phyloP scores from a whole-genome alignment of 1,140 invertebrate genomes.

The Drosophila simulans region DNA sequence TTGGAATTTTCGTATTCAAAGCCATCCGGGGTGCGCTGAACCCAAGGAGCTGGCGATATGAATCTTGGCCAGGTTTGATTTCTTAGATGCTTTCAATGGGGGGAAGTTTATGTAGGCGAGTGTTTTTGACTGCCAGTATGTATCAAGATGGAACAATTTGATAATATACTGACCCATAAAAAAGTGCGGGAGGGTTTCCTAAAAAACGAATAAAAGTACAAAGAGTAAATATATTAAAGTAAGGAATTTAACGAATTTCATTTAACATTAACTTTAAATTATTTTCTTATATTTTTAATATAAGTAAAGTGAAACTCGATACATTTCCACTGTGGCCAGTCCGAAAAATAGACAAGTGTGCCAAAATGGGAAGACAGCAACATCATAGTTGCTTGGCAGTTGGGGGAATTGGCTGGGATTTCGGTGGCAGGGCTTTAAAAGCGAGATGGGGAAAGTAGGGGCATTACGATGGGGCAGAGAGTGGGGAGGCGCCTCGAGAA shows the following conservation, averaged over 20 bases:
- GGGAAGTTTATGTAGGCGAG: constrained; percentile 4
- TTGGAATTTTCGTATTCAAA: constrained; percentile 30
- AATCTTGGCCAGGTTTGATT: constrained; percentile 44
- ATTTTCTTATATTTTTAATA: not conserved
- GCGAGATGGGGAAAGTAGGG: not conserved
- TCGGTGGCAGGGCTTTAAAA: constrained; percentile 31
- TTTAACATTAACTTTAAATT: not conserved
- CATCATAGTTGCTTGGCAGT: constrained; percentile 55
- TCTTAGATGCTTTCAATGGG: not conserved
- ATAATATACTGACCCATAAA: constrained; percentile 6
- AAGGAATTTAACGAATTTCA: not conserved
- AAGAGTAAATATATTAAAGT: not conserved
- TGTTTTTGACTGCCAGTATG: constrained; percentile 4
- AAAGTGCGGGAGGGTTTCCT: not conserved
- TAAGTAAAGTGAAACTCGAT: not conserved
- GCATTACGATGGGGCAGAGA: not conserved
- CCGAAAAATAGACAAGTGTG: constrained; percentile 40
- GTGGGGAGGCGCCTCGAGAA: constrained; percentile 13
- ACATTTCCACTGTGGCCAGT: constrained; percentile 31
- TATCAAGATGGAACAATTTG: not conserved
- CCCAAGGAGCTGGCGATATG: constrained; percentile 9
- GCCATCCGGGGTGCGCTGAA: constrained; percentile 9
- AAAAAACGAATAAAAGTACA: not conserved
- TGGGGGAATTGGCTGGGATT: constrained; percentile 71
- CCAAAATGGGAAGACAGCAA: constrained; percentile 38